phyloP scores from a whole-genome alignment of 2,113 vertebrate genomes.

The Pygoscelis antarcticus region DNA sequence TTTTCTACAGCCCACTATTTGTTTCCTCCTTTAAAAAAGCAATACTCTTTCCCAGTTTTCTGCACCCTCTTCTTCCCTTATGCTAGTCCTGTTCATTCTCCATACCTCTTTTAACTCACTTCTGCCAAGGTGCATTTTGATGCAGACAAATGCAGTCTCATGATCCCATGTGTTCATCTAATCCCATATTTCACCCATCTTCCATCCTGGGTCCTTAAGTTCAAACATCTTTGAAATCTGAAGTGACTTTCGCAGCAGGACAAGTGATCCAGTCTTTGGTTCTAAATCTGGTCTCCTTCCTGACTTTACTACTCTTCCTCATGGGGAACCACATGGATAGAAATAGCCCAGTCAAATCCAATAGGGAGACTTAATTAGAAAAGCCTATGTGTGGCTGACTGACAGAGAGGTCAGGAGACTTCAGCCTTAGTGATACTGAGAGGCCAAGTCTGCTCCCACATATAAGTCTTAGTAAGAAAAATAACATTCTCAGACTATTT shows the following conservation, averaged over 20 bases:
- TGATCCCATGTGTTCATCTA: neutral
- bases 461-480: conserved; percentile 11
- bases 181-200: neutral
- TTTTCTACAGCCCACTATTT: neutral
- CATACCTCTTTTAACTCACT: neutral
- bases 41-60: neutral
- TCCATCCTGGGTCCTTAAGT: neutral
- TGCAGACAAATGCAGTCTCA: neutral
- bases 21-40: neutral
- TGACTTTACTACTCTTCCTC: neutral
- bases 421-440: neutral
- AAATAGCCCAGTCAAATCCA: neutral
- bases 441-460: conserved; percentile 14
- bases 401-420: neutral
- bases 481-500: conserved; percentile 62
- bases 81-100: neutral
- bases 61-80: neutral
- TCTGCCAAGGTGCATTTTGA: neutral
- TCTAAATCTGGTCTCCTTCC: neutral
- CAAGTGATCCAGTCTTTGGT: neutral
- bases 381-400: neutral
- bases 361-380: neutral
- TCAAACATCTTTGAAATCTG: neutral
- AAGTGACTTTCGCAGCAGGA: neutral
- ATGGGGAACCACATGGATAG: neutral